Evolutionary conservation across 2,888 invertebrate genomes (phyloP).

Genomic region (Himalopsyche japonica): DNA sequence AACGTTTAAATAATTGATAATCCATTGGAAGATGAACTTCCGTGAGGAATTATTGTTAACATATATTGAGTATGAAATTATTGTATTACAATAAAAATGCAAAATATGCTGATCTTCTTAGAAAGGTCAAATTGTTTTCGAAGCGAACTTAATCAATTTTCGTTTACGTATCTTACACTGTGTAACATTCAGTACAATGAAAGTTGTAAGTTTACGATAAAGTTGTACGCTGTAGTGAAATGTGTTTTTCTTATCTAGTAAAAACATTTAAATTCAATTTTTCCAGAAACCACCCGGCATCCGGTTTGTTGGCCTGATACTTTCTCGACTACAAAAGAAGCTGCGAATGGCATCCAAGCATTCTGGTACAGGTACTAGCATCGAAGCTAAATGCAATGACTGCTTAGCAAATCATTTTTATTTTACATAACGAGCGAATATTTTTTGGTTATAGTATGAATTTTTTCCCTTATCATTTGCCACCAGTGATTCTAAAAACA

Average conservation of each 20-base stretch:
- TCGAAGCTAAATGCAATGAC: not conserved
- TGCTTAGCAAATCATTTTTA: constrained; percentile 33
- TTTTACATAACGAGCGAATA: constrained; percentile 33
- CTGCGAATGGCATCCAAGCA: not conserved
- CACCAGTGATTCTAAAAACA: not conserved
- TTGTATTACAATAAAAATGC: too few relatives aligned
- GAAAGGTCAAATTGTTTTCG: too few relatives aligned
- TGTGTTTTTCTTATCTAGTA: not conserved
- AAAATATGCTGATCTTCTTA: too few relatives aligned
- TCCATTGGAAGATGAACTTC: too few relatives aligned
- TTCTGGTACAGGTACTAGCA: not conserved
- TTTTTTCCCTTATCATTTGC: constrained; percentile 23
- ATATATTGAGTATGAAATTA: too few relatives aligned
- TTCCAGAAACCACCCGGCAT: not conserved
- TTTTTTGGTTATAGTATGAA: constrained; percentile 18
- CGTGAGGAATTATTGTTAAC: too few relatives aligned
- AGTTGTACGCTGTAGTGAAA: not conserved
- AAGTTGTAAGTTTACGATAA: not conserved
- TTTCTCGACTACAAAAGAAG: not conserved
- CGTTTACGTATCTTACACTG: not conserved
- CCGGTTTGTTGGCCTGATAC: not conserved
- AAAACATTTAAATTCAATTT: not conserved
- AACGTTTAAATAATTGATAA: too few relatives aligned
- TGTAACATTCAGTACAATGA: not conserved
- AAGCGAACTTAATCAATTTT: not conserved